Evolutionary conservation across 2,113 vertebrate genomes (phyloP), one percentile per base, ranked within the genome.

Genomic region (Limanda limanda): DNA sequence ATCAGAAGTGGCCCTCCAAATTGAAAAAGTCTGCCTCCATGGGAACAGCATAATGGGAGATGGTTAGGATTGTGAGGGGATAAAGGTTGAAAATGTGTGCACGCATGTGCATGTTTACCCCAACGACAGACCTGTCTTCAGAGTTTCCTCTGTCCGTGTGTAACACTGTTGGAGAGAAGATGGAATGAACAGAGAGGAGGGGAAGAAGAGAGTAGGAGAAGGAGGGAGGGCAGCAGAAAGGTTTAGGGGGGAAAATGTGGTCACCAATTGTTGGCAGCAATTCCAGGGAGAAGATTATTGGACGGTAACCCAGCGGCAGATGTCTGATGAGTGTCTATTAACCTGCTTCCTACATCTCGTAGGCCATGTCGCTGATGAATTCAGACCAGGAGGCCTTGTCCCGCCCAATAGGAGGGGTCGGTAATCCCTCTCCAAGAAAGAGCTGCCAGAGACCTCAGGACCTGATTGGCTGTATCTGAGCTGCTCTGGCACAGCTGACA

Each of bases 271-370:
- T 91, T 95, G 94, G 94, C 94, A 94, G 89, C 81, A 85, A 92
- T 93, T 94, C 85, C 89, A 93, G 92, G 90, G 86, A 90, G 82
- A 92, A 94, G 93, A 95, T 95, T 94, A 94, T 94, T 95, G 94
- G 94, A 94, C 72, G 89, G 88, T 91, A 93, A 93, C 92, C 90
- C 89, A 92, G 93, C 83, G 86, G 93, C 94, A 95, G 94, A 95
- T 95, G 94, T 94, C 93, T 94, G 94, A 95, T 95, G 94, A 94
- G 92, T 92, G 92, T 94, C 94, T 94, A 95, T 95, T 94, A 95
- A 95, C 94, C 94, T 94, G 92, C 90, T 94, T 94, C 92, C 91
- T 92, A 93, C 90, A 91, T 93, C 90, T 94, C 88, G 76, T 92
- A 90, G 89, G 86, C 89, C 83, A 60, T 91, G 91, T 91, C 76